Base-by-base conservation (phyloP, 2,797 vertebrate species). In the Oryzias sinensis region DNA sequence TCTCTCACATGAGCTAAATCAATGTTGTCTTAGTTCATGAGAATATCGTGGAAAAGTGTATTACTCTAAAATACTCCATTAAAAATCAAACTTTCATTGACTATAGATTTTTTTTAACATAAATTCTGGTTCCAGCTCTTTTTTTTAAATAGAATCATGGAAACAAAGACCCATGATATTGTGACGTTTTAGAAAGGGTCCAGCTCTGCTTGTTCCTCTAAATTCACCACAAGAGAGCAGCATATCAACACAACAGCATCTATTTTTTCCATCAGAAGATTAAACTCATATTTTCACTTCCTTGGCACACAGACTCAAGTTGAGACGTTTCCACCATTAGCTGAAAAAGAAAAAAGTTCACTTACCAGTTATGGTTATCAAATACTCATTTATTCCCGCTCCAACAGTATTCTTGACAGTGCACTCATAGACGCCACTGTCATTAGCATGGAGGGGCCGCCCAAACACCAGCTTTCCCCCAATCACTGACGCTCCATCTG, bases 391-490 rank as follows among this genome's bases (percentile, higher is more conserved):
- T 61, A 47, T 81, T 6, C 60, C 79, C 0, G 16, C 27, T 56
- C 91, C 91, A 6, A 87, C 67, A 0, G 0, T 29, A 76, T 92
- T 93, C 5, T 4, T 68, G 41, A 68, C 83, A 54, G 50, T 53
- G 17, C 90, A 91, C 68, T 87, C 56, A 5, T 90, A 93, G 5
- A 82, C 43, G 15, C 91, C 92, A 1, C 77, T 83, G 83, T 93
- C 91, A 6, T 87, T 84, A 52, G 41, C 1, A 20, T 63, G 72
- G 11, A 93, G 47, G 9, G 81, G 69, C 14, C 77, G 86, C 5
- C 49, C 62, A 22, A 93, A 93, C 6, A 81, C 13, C 0, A 93
- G 88, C 0, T 64, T 84, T 16, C 43, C 70, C 14, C 72, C 84
- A 6, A 53, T 54, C 43, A 56, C 56, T 1, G 59, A 64, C 18